phyloP scores from a whole-genome alignment of 2,113 vertebrate genomes.

The Micronisus gabar region DNA sequence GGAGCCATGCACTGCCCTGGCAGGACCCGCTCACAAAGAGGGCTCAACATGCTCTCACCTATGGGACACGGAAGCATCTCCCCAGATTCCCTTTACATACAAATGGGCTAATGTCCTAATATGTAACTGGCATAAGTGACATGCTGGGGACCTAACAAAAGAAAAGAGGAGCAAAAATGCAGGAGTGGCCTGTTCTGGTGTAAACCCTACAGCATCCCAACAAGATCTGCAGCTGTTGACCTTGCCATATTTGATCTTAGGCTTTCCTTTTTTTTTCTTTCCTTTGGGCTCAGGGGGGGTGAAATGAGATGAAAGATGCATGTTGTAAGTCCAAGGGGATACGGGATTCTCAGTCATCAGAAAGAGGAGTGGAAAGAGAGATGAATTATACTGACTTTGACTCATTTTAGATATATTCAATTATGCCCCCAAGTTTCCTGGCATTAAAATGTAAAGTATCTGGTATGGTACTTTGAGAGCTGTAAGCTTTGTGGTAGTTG shows the following conservation, averaged over 20 bases:
- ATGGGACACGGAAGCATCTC: accelerated
- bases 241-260: background rate
- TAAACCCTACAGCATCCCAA: background rate
- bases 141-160: background rate
- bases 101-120: background rate
- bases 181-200: background rate
- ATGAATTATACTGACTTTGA: background rate
- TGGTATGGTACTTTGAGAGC: background rate
- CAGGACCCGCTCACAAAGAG: background rate
- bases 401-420: background rate
- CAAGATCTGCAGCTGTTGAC: background rate
- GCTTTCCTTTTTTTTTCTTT: background rate
- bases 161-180: background rate
- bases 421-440: background rate
- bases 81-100: background rate
- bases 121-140: background rate
- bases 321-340: background rate
- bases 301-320: background rate
- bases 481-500: background rate
- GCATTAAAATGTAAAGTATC: background rate
- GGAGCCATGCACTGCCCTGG: background rate
- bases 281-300: background rate
- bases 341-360: background rate
- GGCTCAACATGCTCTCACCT: background rate
- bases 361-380: background rate